Evolutionary conservation across 2,797 vertebrate species (phyloP).

Genomic region (Novumbra hubbsi): DNA sequence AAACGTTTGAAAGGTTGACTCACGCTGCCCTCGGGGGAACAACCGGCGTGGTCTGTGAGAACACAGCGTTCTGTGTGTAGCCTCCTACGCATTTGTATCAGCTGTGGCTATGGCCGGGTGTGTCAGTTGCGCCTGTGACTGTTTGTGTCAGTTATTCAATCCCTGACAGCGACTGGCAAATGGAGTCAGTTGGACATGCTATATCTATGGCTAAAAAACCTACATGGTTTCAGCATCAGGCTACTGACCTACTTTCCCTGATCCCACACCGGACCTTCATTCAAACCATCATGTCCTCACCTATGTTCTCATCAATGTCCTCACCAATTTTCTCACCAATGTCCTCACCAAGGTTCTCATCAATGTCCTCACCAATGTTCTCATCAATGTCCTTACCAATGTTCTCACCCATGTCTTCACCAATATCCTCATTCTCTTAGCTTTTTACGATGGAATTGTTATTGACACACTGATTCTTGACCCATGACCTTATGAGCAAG

Average conservation of each 20-base stretch:
- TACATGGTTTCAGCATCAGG: constrained; percentile 59
- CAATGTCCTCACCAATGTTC: too few relatives aligned
- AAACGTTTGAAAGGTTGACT: constrained; percentile 6
- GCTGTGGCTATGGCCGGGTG: constrained; percentile 9
- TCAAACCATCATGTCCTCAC: constrained; percentile 43
- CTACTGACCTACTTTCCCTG: constrained; percentile 66
- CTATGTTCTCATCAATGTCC: too few relatives aligned
- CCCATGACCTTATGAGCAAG: constrained; percentile 45
- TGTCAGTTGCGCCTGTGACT: not conserved
- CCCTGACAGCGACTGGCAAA: constrained; percentile 19
- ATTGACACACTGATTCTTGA: constrained; percentile 20
- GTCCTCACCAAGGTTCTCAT: too few relatives aligned
- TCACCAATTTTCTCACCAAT: too few relatives aligned
- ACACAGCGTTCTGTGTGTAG: not conserved
- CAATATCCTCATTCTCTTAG: too few relatives aligned
- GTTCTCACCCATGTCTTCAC: too few relatives aligned
- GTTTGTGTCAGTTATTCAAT: constrained; percentile 30
- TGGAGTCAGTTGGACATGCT: constrained; percentile 57
- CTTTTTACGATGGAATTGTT: too few relatives aligned
- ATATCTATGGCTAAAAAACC: constrained; percentile 61
- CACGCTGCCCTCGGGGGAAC: not conserved
- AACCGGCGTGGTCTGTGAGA: not conserved
- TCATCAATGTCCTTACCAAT: too few relatives aligned
- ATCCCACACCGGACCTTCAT: constrained; percentile 57
- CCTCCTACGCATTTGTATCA: not conserved